Base-by-base conservation (phyloP, 2,888 invertebrate species). In the Melieria crassipennis region DNA sequence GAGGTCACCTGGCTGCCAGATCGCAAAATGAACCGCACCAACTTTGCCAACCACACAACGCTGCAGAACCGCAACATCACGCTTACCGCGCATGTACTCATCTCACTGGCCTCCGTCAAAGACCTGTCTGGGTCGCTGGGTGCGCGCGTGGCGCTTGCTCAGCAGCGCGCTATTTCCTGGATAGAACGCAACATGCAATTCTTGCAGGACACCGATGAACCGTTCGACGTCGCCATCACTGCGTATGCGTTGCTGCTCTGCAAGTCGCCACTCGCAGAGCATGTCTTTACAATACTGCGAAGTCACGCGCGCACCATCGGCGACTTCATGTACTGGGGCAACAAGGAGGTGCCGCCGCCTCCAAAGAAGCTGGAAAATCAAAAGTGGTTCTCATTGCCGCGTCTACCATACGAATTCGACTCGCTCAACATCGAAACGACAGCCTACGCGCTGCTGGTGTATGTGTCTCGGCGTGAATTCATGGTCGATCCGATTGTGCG, bases 371-470 rank as follows among this genome's bases (percentile, higher is more conserved):
- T 93, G 81, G 96, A 96, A 88, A 96, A 96, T 88, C 96, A 96
- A 83, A 94, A 95, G 83, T 95, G 95, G 7, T 97, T 96, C 90
- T 88, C 94, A 0, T 87, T 96, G 73, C 96, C 98, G 0, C 91
- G 98, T 0, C 88, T 96, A 72, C 95, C 96, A 0, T 95, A 96
- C 85, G 91, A 91, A 78, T 95, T 92, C 84, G 98, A 98, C 87
- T 91, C 95, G 0, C 92, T 94, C 83, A 98, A 97, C 85, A 93
- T 98, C 61, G 97, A 97, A 82, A 92, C 97, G 0, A 98, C 98
- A 0, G 94, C 97, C 0, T 98, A 97, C 84, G 98, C 95, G 0
- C 87, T 98, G 64, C 88, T 98, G 79, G 93, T 96, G 0, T 95
- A 96, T 83, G 95, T 95, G 75, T 93, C 93, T 47, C 90, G 95